Percentiles rank a stretch among this genome's conserved stretches.
Conservation (phyloP, 2,113 vertebrate genomes). For the Syngnathus floridae region DNA sequence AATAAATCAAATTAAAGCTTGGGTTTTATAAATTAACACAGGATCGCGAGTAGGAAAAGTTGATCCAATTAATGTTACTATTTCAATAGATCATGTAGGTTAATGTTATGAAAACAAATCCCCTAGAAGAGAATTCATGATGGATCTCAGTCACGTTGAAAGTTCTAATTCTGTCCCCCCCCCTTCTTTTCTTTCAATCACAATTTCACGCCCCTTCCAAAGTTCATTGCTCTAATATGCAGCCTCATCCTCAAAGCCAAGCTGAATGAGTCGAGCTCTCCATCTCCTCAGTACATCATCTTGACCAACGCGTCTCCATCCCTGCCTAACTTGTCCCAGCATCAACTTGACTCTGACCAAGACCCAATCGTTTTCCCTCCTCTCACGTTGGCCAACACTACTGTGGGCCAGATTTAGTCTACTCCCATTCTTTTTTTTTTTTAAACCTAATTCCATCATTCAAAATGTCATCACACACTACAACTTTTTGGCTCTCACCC, state of each 20-base stretch:
- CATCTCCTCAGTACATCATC: constrained; percentile 44
- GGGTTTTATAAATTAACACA: too few species aligned
- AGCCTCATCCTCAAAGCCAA: constrained; percentile 27
- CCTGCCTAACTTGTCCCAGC: constrained; percentile 4
- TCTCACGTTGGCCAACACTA: constrained; percentile 36
- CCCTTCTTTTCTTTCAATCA: not conserved
- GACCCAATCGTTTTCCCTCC: constrained; percentile 41
- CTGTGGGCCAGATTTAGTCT: constrained; percentile 17
- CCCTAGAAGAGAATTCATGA: too few species aligned
- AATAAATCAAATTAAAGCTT: not conserved
- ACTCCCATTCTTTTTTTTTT: not conserved
- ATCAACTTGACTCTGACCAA: constrained; percentile 6
- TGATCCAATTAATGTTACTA: too few species aligned
- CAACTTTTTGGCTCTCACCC: too few species aligned
- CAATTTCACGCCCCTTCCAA: not conserved
- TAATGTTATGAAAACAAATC: too few species aligned
- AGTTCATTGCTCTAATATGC: constrained; percentile 53
- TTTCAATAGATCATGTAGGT: too few species aligned
- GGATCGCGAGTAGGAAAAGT: too few species aligned
- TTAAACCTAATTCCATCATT: not conserved
- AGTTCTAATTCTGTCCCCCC: too few species aligned
- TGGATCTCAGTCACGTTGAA: too few species aligned
- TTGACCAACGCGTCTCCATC: constrained; percentile 20
- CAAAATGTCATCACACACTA: not conserved
- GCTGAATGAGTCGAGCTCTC: constrained; percentile 6